These are phyloP conservation scores for Larimichthys polyactis DNA, from an alignment of 2,113 vertebrate genomes.

Conservation along the genomic window DNA sequence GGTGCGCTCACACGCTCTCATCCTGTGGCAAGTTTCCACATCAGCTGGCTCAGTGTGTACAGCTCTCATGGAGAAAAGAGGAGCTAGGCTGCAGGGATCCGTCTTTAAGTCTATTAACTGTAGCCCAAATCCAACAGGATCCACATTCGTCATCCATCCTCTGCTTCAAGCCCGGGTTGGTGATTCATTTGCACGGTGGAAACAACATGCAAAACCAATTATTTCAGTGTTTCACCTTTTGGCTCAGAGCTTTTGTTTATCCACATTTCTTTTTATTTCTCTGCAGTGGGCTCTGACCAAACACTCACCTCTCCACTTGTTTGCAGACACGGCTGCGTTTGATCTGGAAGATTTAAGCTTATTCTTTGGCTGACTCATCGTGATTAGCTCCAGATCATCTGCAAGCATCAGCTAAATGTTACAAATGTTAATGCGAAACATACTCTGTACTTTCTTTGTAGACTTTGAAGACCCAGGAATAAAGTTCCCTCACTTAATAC, in stretches of 20 bases:
- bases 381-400: conserved; percentile 9
- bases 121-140: conserved; percentile 41
- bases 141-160: background rate
- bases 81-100: conserved; percentile 28
- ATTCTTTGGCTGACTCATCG: background rate
- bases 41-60: conserved; percentile 19
- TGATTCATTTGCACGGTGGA: background rate
- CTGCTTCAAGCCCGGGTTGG: background rate
- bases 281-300: background rate
- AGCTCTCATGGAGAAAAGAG: conserved; percentile 44
- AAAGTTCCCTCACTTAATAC: background rate
- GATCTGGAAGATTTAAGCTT: background rate
- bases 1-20: background rate
- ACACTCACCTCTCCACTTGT: background rate
- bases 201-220: background rate
- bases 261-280: background rate
- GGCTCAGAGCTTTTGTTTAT: background rate
- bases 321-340: background rate
- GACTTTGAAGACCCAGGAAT: conserved; percentile 3
- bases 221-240: background rate
- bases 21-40: conserved; percentile 40
- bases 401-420: conserved; percentile 10
- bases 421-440: background rate
- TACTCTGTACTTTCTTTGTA: background rate
- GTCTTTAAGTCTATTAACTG: conserved; percentile 55